Base-by-base conservation (phyloP, 2,888 invertebrate species). In the Epinotia bilunana region DNA sequence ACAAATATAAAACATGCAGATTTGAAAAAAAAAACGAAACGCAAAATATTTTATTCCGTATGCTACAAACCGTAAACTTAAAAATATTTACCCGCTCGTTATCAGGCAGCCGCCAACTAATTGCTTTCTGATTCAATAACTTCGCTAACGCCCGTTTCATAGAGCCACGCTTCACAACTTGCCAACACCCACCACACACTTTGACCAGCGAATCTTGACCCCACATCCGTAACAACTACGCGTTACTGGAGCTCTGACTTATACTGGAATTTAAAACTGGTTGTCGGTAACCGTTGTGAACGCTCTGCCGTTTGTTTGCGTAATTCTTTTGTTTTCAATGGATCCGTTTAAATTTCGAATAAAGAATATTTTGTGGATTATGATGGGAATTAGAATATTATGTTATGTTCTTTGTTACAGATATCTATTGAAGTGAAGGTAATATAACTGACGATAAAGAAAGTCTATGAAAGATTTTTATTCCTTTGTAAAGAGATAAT, bases 121-220 rank as follows among this genome's bases (percentile, higher is more conserved):
- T 75, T 75, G 55, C 71, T 61, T 75, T 75, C 43, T 75, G 74
- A 75, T 75, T 71, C 74, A 58, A 70, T 70, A 74, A 75, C 65
- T 71, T 70, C 53, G 60, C 58, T 70, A 74, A 75, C 60, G 74
- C 53, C 49, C 20, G 69, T 71, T 74, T 71, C 64, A 73, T 68
- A 55, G 73, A 55, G 73, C 61, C n/a, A n/a, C n/a, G 53, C n/a
- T 53, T 53, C 53, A 53, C 53, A 53, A 53, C n/a, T n/a, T 53
- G n/a, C 53, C 12, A 13, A 53, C 53, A 53, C 53, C n/a, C n/a
- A n/a, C 7, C 6, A 7, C n/a, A 53, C 53, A 49, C 0, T 2
- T 4, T 16, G 16, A 5, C 53, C n/a, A 53, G 53, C 53, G n/a
- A 7, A 13, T n/a, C n/a, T 53, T 53, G 53, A 53, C 53, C n/a